Percentiles rank a stretch among this genome's conserved stretches.
These are phyloP conservation scores for Apodemus sylvaticus DNA, from an alignment of 2,113 vertebrate genomes.

Conservation along the genomic window DNA sequence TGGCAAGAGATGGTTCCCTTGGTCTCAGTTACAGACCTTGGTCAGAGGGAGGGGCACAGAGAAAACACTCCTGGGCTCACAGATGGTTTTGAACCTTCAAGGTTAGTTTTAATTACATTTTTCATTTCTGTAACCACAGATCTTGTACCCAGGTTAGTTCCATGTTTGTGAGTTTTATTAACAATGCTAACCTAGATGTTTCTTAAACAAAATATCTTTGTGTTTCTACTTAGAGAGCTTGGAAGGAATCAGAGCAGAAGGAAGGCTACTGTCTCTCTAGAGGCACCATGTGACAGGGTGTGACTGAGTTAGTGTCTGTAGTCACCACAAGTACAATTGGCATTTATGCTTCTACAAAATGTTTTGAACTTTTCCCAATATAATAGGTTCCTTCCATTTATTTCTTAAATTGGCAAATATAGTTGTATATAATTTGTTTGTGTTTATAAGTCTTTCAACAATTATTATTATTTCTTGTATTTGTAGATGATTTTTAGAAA, in stretches of 20 bases:
- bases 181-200: not conserved
- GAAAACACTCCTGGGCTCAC: not conserved
- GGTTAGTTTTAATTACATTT: not conserved
- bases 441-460: not conserved
- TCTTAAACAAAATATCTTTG: not conserved
- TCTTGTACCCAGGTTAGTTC: not conserved
- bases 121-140: not conserved
- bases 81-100: not conserved
- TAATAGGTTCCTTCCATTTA: not conserved
- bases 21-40: not conserved
- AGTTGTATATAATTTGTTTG: not conserved
- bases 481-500: not conserved
- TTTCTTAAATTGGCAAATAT: not conserved
- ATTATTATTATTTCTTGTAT: not conserved
- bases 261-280: not conserved
- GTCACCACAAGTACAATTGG: not conserved
- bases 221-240: not conserved
- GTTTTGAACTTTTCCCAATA: not conserved
- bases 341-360: not conserved
- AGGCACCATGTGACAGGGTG: fast-evolving
- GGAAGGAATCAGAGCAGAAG: not conserved
- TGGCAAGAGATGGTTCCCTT: not conserved
- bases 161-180: not conserved
- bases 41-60: not conserved
- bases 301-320: not conserved